Evolutionary conservation across 2,797 vertebrate genomes (phyloP).

Genomic region (Propithecus perrieri): DNA sequence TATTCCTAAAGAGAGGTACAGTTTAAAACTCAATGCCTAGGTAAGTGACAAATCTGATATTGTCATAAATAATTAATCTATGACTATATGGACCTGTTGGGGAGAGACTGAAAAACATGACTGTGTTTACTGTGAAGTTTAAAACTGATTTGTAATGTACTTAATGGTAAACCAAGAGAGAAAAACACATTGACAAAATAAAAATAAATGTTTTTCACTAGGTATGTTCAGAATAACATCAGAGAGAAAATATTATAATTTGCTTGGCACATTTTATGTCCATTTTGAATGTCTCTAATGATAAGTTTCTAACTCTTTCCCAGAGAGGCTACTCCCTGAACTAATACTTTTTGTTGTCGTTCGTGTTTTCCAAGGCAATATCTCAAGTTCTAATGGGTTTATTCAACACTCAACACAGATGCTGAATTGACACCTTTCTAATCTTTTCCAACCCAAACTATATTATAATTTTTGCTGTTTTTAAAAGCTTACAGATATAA

Average conservation of each 20-base stretch:
- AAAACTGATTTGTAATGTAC: slow-evolving; percentile 10
- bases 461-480: slow-evolving; percentile 60
- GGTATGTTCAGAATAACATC: slow-evolving; percentile 19
- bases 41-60: background rate
- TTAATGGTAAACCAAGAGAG: slow-evolving; percentile 3
- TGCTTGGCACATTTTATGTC: slow-evolving; percentile 39
- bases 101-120: background rate
- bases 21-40: background rate
- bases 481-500: slow-evolving; percentile 54
- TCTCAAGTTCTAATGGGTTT: slow-evolving; percentile 58
- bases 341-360: slow-evolving; percentile 56
- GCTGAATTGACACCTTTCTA: slow-evolving; percentile 55
- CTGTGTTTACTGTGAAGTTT: background rate
- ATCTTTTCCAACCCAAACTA: slow-evolving; percentile 53
- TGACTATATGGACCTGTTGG: background rate
- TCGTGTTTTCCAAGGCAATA: slow-evolving; percentile 56
- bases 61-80: slow-evolving; percentile 18
- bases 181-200: slow-evolving; percentile 22
- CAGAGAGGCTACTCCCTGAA: slow-evolving; percentile 47
- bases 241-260: slow-evolving; percentile 30
- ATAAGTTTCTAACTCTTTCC: slow-evolving; percentile 51
- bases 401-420: slow-evolving; percentile 42
- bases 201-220: slow-evolving; percentile 40
- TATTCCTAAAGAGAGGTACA: slow-evolving; percentile 38
- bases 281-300: slow-evolving; percentile 34